Percentiles rank a stretch among this genome's conserved stretches.
Evolutionary conservation across 23 tunicate genomes (phyloP).

Genomic region (Trididemnum nubilum): DNA sequence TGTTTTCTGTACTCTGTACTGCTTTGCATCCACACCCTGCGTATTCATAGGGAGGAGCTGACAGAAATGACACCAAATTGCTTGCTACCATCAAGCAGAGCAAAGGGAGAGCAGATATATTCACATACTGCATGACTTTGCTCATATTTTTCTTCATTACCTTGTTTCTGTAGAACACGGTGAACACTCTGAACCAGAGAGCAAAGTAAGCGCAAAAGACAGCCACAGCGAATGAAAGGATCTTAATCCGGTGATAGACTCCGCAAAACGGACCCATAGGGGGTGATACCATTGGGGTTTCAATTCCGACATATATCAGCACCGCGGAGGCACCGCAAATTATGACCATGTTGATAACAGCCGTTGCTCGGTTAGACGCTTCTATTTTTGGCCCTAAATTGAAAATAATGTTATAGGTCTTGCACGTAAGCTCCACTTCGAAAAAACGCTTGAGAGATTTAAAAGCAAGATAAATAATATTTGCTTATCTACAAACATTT

Average conservation of each 20-base stretch:
- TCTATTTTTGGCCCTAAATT: conserved; percentile 15
- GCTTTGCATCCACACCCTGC: conserved; percentile 15
- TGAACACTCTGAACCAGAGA: conserved; percentile 39
- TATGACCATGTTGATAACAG: conserved; percentile 12
- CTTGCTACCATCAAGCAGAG: neutral
- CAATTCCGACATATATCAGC: conserved; percentile 18
- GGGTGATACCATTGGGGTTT: conserved; percentile 30
- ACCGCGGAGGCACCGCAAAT: conserved; percentile 14
- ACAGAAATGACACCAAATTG: conserved; percentile 14
- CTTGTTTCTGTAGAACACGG: conserved; percentile 35
- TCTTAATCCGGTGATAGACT: conserved; percentile 38
- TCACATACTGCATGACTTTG: neutral
- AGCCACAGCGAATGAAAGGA: conserved; percentile 6
- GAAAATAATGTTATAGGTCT: no score
- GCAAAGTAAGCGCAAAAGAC: conserved; percentile 24
- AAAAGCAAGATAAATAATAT: no score
- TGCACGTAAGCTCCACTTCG: no score
- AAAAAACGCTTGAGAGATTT: no score
- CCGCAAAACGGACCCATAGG: conserved; percentile 9
- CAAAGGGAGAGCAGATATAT: conserved; percentile 7
- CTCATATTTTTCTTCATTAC: conserved; percentile 10
- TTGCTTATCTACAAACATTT: no score
- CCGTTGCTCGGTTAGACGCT: neutral
- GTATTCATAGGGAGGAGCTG: conserved; percentile 28
- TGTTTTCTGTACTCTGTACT: neutral